Percentiles rank a stretch among this genome's conserved stretches.
phyloP scores from a whole-genome alignment of 2,797 vertebrate species.

The Orestias chungarensis region DNA sequence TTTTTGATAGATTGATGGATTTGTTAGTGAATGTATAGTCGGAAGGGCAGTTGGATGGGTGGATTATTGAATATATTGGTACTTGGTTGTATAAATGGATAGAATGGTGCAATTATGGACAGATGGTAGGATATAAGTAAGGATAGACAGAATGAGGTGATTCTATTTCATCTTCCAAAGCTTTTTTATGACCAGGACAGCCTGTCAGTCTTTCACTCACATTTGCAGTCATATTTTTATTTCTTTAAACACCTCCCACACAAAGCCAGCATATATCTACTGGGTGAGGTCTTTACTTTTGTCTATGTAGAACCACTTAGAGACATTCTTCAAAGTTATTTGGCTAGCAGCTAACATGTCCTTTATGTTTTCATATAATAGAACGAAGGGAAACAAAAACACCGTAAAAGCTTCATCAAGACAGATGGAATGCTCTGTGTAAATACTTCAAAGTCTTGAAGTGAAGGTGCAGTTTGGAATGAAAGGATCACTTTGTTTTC shows the following conservation, averaged over 20 bases:
- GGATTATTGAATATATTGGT: not conserved
- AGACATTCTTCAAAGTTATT: not conserved
- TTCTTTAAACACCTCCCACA: not conserved
- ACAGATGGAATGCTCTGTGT: not conserved
- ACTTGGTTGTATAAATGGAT: not conserved
- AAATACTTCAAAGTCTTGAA: conserved; percentile 9
- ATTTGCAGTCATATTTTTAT: not conserved
- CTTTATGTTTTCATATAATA: conserved; percentile 4
- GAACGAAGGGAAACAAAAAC: conserved; percentile 1
- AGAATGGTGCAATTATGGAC: not conserved
- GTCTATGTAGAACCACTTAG: not conserved
- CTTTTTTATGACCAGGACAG: not conserved
- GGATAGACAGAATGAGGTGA: not conserved
- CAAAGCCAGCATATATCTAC: not conserved
- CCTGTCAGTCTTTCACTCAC: not conserved
- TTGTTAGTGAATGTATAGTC: no score
- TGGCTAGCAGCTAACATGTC: not conserved
- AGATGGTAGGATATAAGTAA: not conserved
- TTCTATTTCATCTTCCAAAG: not conserved
- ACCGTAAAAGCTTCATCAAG: not conserved
- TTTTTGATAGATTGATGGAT: not conserved
- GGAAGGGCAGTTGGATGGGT: not conserved
- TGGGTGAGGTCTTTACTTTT: not conserved
- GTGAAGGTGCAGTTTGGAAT: not conserved
- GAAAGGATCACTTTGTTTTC: not conserved